Percentiles rank a stretch among this genome's conserved stretches.
Evolutionary conservation across 2,113 vertebrate species (phyloP).

Genomic region (Crotalus viridis): DNA sequence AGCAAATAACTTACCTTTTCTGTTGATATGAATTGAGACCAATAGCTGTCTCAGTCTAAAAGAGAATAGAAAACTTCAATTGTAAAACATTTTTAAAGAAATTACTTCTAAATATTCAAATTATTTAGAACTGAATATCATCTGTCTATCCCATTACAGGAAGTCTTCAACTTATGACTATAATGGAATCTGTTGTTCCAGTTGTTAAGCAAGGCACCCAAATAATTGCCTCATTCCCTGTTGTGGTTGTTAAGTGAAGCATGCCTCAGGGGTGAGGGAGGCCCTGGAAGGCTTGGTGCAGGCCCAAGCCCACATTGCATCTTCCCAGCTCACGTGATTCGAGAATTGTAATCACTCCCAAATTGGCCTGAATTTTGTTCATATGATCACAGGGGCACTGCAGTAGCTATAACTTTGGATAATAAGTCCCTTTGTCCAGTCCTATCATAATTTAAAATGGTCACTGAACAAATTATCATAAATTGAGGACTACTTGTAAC

Average conservation of each 20-base stretch:
- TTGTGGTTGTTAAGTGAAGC: neutral
- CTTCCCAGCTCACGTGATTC: neutral
- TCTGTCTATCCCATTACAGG: neutral
- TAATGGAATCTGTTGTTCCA: neutral
- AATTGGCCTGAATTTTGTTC: neutral
- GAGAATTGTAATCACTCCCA: neutral
- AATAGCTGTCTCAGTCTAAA: slow-evolving; percentile 78
- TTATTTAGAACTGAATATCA: neutral
- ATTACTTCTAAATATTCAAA: slow-evolving; percentile 12
- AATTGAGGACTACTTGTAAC: neutral
- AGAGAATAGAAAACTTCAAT: slow-evolving; percentile 18
- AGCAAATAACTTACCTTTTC: slow-evolving; percentile 74
- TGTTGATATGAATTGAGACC: slow-evolving; percentile 81
- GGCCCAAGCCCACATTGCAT: neutral
- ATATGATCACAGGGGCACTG: neutral
- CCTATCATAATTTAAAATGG: neutral
- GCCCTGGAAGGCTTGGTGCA: neutral
- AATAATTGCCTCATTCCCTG: neutral
- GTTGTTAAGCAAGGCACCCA: neutral
- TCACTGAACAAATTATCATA: neutral
- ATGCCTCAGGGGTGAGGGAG: neutral
- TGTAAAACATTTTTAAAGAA: neutral
- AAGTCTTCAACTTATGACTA: neutral
- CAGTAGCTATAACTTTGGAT: neutral
- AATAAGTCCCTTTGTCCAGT: neutral